A percentile compares a stretch with the other conserved stretches of the same genome.
Conservation (phyloP, 2,888 invertebrate genomes). For the Orthosia gothica region DNA sequence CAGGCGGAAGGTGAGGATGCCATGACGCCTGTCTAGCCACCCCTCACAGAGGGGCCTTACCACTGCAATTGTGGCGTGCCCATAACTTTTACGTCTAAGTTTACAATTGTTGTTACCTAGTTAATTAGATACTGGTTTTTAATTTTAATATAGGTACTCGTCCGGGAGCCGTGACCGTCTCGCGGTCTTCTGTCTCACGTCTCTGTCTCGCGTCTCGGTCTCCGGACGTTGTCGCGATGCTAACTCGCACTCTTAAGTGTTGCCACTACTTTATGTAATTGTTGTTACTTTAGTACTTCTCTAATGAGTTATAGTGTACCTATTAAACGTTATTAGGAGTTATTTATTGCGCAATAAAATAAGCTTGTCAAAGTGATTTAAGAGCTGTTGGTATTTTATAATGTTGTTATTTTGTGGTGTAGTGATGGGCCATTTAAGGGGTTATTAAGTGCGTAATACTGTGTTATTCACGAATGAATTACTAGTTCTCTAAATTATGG, state of each 20-base stretch:
- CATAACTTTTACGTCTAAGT: too few relatives aligned
- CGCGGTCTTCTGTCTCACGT: too few relatives aligned
- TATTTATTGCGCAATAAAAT: conserved; percentile 59
- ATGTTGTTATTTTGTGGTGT: conserved; percentile 49
- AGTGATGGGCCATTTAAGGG: conserved; percentile 29
- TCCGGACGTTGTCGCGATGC: too few relatives aligned
- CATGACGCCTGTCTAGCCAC: too few relatives aligned
- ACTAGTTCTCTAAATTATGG: not conserved
- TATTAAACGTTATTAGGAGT: conserved; percentile 47
- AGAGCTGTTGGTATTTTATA: conserved; percentile 46
- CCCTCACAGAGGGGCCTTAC: too few relatives aligned
- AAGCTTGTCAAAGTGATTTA: conserved; percentile 53
- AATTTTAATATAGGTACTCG: too few relatives aligned
- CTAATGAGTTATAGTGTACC: conserved; percentile 38
- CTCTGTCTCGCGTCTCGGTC: too few relatives aligned
- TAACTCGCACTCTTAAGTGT: not conserved
- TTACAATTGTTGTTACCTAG: too few relatives aligned
- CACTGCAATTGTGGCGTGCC: too few relatives aligned
- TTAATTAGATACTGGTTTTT: too few relatives aligned
- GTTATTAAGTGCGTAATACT: conserved; percentile 9
- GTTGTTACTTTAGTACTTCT: conserved; percentile 18
- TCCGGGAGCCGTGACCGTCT: too few relatives aligned
- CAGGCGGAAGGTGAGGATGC: too few relatives aligned
- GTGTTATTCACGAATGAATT: not conserved
- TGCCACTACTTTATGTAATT: conserved; percentile 40